Percentiles rank a stretch among this genome's conserved stretches.
These are phyloP conservation scores for Mamestra brassicae DNA, from an alignment of 2,888 invertebrate genomes.

Conservation along the genomic window DNA sequence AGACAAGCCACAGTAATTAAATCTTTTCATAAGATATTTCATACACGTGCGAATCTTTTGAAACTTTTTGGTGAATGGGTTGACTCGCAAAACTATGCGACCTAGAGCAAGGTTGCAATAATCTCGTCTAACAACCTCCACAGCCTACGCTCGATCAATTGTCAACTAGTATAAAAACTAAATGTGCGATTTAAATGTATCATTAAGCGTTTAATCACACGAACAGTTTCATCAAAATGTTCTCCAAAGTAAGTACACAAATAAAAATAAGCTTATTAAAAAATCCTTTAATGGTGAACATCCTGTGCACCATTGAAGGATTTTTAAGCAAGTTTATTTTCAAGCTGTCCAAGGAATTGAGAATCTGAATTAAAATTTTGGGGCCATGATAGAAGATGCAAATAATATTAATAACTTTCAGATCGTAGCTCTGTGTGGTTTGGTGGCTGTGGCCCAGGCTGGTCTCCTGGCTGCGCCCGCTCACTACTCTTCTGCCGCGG, in stretches of 20 bases:
- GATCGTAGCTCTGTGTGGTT: constrained; percentile 69
- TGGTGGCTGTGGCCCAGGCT: constrained; percentile 71
- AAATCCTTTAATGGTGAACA: not conserved
- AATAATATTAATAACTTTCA: constrained; percentile 39
- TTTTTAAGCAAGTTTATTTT: too few relatives aligned
- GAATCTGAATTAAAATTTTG: too few relatives aligned
- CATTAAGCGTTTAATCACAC: constrained; percentile 42
- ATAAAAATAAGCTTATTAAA: not conserved
- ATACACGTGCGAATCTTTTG: constrained; percentile 25
- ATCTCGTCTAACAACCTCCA: constrained; percentile 43
- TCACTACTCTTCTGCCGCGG: constrained; percentile 77
- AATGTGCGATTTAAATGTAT: constrained; percentile 32
- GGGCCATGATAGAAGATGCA: not conserved
- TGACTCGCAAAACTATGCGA: constrained; percentile 37
- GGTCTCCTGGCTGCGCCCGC: constrained; percentile 76
- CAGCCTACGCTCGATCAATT: constrained; percentile 40
- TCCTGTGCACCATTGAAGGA: too few relatives aligned
- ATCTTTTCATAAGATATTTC: constrained; percentile 13
- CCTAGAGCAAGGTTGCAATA: constrained; percentile 50
- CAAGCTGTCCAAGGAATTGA: not conserved
- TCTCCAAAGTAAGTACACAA: constrained; percentile 56
- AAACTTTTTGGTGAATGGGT: constrained; percentile 46
- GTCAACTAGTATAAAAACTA: constrained; percentile 52
- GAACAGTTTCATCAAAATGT: constrained; percentile 50
- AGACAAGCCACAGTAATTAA: not conserved